Evolutionary conservation across 2,888 invertebrate species (phyloP), one percentile per base, ranked within the genome.

Genomic region (Muschampia plurimacula): DNA sequence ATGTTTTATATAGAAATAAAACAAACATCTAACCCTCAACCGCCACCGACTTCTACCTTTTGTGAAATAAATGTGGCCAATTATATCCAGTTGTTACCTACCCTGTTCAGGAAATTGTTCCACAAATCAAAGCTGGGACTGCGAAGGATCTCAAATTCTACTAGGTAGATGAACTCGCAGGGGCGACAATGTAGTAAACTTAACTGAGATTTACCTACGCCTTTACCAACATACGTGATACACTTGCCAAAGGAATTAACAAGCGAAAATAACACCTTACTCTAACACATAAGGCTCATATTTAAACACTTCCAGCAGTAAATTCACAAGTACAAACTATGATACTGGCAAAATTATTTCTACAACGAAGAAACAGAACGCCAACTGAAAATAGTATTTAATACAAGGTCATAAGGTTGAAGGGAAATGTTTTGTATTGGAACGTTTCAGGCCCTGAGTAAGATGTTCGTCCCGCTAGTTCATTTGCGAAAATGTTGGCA

Each of bases 401-500:
- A n/a, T 13, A 12, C 64, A 59, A 36, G 9, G 68, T 7, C 5
- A 0, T 64, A 73, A 36, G 46, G 62, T 22, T n/a, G 13, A 1
- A 9, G 6, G 9, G 1, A 36, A 36, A 2, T 28, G 12, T 44
- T 55, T 32, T 28, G 44, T 4, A 28, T 63, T 10, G 62, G 15
- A 46, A 63, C 22, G 67, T 57, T 63, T 63, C 41, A 36, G 22
- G 28, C 59, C 49, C 65, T 57, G 73, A 63, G 36, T 36, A 68
- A 75, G 73, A 73, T 62, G 82, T 86, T 87, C 36, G 36, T 36
- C 84, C 88, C 87, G 89, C 86, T 91, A 93, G 91, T 92, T 93
- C 91, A 92, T 93, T 93, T 92, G 86, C 88, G 90, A 89, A 86
- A 92, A 92, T 90, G 91, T 89, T 91, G 90, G 90, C 90, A 88